Evolutionary conservation across 2,797 vertebrate genomes (phyloP).

Genomic region (Cuniculus paca): DNA sequence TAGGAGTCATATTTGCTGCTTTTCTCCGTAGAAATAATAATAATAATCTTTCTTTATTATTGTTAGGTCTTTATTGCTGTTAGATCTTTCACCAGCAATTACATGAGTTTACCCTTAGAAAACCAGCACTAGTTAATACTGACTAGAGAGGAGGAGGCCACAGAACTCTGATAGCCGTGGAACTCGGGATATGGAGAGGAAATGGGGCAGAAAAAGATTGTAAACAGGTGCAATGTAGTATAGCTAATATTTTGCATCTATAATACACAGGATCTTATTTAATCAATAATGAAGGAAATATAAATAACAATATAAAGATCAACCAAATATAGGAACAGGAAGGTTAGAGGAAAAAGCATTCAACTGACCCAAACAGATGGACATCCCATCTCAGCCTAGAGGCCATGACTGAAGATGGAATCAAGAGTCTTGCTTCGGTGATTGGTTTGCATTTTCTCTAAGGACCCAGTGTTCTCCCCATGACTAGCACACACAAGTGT

Average conservation of each 20-base stretch:
- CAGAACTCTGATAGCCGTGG: background rate
- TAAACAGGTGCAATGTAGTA: no score
- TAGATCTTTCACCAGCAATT: background rate
- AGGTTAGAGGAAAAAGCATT: background rate
- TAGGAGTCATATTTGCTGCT: background rate
- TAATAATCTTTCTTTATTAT: background rate
- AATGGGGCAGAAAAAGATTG: background rate
- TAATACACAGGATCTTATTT: background rate
- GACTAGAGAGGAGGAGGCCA: background rate
- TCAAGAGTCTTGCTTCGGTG: background rate
- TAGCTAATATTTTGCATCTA: background rate
- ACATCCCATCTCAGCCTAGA: background rate
- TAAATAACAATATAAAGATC: background rate
- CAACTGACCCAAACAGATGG: background rate
- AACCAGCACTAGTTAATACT: background rate
- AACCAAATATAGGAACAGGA: background rate
- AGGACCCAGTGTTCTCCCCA: background rate
- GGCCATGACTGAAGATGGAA: background rate
- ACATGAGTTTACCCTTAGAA: background rate
- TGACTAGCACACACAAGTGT: background rate
- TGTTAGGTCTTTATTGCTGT: background rate
- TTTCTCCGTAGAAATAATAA: background rate
- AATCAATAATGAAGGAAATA: background rate
- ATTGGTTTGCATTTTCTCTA: background rate
- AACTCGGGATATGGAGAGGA: background rate